Conservation (phyloP, 1,140 invertebrate genomes). For the Heliconius eleuchia region DNA sequence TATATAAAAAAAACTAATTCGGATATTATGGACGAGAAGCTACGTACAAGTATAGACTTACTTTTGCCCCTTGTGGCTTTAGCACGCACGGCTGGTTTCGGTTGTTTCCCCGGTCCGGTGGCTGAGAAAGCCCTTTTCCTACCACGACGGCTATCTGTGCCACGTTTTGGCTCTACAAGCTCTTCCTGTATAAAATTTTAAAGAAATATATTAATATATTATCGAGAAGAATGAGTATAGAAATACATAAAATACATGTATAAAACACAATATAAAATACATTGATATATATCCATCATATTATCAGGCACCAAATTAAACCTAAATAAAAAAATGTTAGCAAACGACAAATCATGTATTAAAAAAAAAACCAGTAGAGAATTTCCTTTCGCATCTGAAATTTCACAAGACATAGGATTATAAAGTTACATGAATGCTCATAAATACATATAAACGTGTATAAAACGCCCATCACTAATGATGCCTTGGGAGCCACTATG, state of each 20-base stretch:
- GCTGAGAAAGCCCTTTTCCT: slow-evolving; percentile 62
- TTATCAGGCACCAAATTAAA: not conserved
- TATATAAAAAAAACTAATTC: too few relatives aligned
- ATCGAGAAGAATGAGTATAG: too few relatives aligned
- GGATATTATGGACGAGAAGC: not conserved
- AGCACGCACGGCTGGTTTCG: slow-evolving; percentile 49
- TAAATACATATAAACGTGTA: not conserved
- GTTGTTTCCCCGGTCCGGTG: slow-evolving; percentile 52
- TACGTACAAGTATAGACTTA: slow-evolving; percentile 30
- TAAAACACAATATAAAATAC: not conserved
- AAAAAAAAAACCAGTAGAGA: not conserved
- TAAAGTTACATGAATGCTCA: not conserved
- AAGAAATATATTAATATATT: not conserved
- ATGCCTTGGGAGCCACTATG: too few relatives aligned
- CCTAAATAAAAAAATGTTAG: not conserved
- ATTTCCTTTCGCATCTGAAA: not conserved
- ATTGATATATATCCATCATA: not conserved
- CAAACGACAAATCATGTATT: not conserved
- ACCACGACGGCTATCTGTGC: slow-evolving; percentile 52
- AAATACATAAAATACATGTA: not conserved
- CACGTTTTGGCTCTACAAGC: slow-evolving; percentile 37
- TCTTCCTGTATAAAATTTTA: slow-evolving; percentile 41
- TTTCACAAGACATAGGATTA: not conserved
- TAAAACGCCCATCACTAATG: not conserved
- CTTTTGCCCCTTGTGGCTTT: slow-evolving; percentile 52